Evolutionary conservation across 2,888 invertebrate genomes (phyloP).

Genomic region (Sesamia inferens): DNA sequence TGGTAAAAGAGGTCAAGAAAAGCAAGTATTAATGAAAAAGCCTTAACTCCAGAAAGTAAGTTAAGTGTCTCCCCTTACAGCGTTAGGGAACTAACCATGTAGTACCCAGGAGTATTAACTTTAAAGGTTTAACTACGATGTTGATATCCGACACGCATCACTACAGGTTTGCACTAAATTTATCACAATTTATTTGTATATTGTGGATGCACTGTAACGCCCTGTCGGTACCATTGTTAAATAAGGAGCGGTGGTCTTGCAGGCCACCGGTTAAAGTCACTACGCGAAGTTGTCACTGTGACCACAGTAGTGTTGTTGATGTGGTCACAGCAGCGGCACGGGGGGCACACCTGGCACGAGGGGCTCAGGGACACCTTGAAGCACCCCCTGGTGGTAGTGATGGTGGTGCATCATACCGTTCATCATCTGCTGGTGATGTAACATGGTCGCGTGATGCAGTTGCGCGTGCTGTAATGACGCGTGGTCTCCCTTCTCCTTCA

Average conservation of each 20-base stretch:
- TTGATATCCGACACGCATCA: slow-evolving; percentile 65
- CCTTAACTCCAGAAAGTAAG: slow-evolving; percentile 65
- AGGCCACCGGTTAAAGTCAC: slow-evolving; percentile 56
- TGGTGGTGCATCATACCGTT: slow-evolving; percentile 89
- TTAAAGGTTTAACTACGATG: slow-evolving; percentile 55
- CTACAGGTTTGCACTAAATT: slow-evolving; percentile 82
- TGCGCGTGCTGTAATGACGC: slow-evolving; percentile 87
- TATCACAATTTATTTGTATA: slow-evolving; percentile 79
- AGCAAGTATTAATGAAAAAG: slow-evolving; percentile 64
- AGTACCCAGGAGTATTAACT: slow-evolving; percentile 72
- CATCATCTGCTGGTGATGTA: slow-evolving; percentile 90
- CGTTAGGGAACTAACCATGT: slow-evolving; percentile 65
- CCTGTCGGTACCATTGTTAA: slow-evolving; percentile 46
- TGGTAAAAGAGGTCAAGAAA: slow-evolving; percentile 36
- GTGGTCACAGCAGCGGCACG: slow-evolving; percentile 89
- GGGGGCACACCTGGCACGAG: slow-evolving; percentile 85
- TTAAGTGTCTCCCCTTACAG: slow-evolving; percentile 69
- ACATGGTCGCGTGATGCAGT: slow-evolving; percentile 88
- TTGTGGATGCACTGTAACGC: slow-evolving; percentile 60
- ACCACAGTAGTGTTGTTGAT: slow-evolving; percentile 77
- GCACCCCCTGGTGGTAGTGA: slow-evolving; percentile 87
- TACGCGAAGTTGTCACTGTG: slow-evolving; percentile 75
- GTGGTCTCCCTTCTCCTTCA: slow-evolving; percentile 90
- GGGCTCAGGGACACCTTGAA: slow-evolving; percentile 88
- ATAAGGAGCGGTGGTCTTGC: slow-evolving; percentile 50